Base-by-base conservation (phyloP, 2,888 invertebrate species). In the Homarus gammarus region DNA sequence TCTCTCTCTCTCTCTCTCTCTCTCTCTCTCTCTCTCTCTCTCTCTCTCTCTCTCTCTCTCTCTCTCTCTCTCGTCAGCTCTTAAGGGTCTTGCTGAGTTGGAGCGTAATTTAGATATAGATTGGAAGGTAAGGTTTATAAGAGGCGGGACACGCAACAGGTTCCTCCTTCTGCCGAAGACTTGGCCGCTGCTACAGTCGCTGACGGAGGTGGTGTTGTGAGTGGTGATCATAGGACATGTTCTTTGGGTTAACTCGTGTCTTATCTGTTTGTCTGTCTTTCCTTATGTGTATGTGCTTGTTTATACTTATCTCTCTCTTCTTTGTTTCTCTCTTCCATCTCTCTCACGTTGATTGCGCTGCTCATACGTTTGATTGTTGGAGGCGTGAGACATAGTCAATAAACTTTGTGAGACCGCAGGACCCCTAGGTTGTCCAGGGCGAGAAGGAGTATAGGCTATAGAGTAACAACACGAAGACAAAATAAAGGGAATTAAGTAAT, bases 91-190 rank as follows among this genome's bases (percentile, higher is more conserved):
- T 61, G 81, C 27, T 64, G 44, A 64, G 40, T 40, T 31, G 72
- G 33, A 10, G 51, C 31, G 49, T 72, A 83, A 83, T 72, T 83
- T 70, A 49, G 83, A 44, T 51, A 72, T 72, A 72, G 75, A 84
- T 73, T 75, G 84, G 75, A 75, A 40, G 10, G 22, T 40, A 84
- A 64, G 73, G 84, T 36, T 38, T 68, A 27, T 40, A 49, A 56
- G n/a, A 61, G 61, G 15, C 44, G 36, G 6, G 40, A 8, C 72
- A 49, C 33, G 72, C 83, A 83, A 72, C 72, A 75, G 75, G 75
- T 84, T 51, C 31, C 36, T 49, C 3, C 64, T 51, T n/a, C n/a
- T n/a, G n/a, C n/a, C n/a, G n/a, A n/a, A n/a, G n/a, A n/a, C n/a
- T n/a, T n/a, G n/a, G n/a, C n/a, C n/a, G n/a, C n/a, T n/a, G n/a